Evolutionary conservation across 2,888 invertebrate genomes (phyloP).

Genomic region (Aradus depressus): DNA sequence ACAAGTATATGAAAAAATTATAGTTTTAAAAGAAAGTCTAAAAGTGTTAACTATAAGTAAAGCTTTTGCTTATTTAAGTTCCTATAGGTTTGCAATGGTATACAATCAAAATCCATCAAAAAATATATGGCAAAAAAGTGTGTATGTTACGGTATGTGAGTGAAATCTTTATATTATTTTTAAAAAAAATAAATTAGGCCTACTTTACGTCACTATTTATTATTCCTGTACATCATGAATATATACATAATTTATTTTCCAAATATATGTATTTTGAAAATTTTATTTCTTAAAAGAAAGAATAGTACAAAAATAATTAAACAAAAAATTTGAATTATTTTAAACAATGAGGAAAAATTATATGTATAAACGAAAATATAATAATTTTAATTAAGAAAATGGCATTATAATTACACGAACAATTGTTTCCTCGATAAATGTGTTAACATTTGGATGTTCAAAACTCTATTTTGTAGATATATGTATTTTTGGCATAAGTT

Average conservation of each 20-base stretch:
- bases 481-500: conserved; percentile 30
- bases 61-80: conserved; percentile 25
- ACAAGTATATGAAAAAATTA: too few species aligned
- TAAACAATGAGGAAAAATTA: conserved; percentile 18
- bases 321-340: conserved; percentile 15
- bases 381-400: conserved; percentile 21
- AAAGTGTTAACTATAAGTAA: conserved; percentile 15
- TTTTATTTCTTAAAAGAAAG: conserved; percentile 8
- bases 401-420: conserved; percentile 26
- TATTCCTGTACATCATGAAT: conserved; percentile 20
- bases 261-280: conserved; percentile 16
- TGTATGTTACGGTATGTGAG: conserved; percentile 28
- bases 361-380: conserved; percentile 13
- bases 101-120: conserved; percentile 24
- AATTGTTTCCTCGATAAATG: conserved; percentile 27
- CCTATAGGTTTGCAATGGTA: conserved; percentile 28
- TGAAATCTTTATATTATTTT: conserved; percentile 25
- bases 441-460: conserved; percentile 28
- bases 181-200: conserved; percentile 26
- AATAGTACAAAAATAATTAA: conserved; percentile 18
- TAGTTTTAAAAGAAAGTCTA: conserved; percentile 3
- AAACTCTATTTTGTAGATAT: conserved; percentile 30
- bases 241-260: conserved; percentile 14
- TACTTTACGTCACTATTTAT: conserved; percentile 25
- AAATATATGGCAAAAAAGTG: conserved; percentile 22